A percentile compares a stretch with the other conserved stretches of the same genome.
phyloP scores from a whole-genome alignment of 2,888 invertebrate genomes.

The Dione vanillae region DNA sequence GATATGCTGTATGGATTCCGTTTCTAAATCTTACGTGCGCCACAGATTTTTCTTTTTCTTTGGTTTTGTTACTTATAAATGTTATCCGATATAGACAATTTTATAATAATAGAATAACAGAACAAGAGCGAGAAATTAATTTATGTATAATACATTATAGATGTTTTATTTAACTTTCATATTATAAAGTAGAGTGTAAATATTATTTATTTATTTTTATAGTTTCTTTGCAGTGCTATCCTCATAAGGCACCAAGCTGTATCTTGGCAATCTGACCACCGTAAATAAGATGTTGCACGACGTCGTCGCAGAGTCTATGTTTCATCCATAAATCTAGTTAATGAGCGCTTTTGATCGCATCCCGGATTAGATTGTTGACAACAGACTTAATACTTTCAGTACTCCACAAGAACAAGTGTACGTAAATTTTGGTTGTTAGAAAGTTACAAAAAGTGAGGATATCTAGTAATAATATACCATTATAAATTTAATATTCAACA shows the following conservation, averaged over 20 bases:
- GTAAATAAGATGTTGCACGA: constrained; percentile 76
- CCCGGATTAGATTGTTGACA: constrained; percentile 70
- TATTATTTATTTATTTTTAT: constrained; percentile 14
- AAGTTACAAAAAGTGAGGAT: background rate
- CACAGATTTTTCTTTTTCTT: constrained; percentile 59
- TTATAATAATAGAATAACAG: constrained; percentile 35
- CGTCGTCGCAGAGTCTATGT: constrained; percentile 72
- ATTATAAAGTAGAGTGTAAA: background rate
- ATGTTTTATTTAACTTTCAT: background rate
- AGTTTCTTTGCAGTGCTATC: constrained; percentile 44
- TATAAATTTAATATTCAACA: too few relatives aligned
- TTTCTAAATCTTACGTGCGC: constrained; percentile 60
- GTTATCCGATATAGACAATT: constrained; percentile 29
- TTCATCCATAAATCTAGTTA: constrained; percentile 81
- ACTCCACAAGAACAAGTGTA: constrained; percentile 47
- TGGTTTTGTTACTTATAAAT: constrained; percentile 45
- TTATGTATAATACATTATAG: background rate
- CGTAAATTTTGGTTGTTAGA: constrained; percentile 43
- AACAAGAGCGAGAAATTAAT: background rate
- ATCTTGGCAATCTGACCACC: constrained; percentile 70
- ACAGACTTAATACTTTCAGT: constrained; percentile 50
- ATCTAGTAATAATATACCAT: background rate
- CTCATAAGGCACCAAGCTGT: constrained; percentile 56
- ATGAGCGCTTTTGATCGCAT: constrained; percentile 77
- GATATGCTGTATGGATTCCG: constrained; percentile 62